Evolutionary conservation across 2,888 invertebrate genomes (phyloP), one percentile per base, ranked within the genome.

Genomic region (Ochropleura plecta): DNA sequence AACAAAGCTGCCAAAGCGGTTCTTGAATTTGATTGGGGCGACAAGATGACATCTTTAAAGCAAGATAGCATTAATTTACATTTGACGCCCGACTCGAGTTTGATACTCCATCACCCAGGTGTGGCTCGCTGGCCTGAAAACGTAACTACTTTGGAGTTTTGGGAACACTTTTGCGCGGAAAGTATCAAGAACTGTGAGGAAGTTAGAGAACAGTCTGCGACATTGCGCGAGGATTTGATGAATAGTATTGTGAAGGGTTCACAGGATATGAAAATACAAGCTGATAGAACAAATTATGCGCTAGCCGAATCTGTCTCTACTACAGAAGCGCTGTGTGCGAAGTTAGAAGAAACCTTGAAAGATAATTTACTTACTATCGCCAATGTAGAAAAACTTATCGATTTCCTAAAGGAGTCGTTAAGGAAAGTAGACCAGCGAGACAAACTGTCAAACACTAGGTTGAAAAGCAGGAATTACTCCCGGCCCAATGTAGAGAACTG

Each of bases 1-100:
- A 98, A 98, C 89, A 98, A 97, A 90, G 97, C 98, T 7, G 98
- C 98, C 0, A 99, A 99, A 91, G 96, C 97, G 60, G 97, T 97
- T 42, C 94, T 99, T 76, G 99, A 99, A 94, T 97, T 97, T 85
- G 99, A 99, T 91, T 99, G 99, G 98, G 98, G 98, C 85, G 98
- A 99, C 91, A 99, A 99, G 94, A 97, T 97, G 89, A 97, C 98
- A 63, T 96, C 98, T 0, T 97, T 98, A 86, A 97, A 97, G 83
- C 96, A 98, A 18, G 99, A 99, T 85, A 96, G 97, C 0, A 91
- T 94, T 3, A 98, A 98, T 90, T 95, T 97, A 10, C 96, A 97
- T 1, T 94, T 99, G 55, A 97, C 97, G 48, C 98, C 98, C 59
- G 94, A 97, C 71, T 98, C 98, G 0, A 97, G 95, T 75, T 97